These are phyloP conservation scores for Pipistrellus pygmaeus DNA, from an alignment of 2,797 vertebrate genomes.

Conservation along the genomic window DNA sequence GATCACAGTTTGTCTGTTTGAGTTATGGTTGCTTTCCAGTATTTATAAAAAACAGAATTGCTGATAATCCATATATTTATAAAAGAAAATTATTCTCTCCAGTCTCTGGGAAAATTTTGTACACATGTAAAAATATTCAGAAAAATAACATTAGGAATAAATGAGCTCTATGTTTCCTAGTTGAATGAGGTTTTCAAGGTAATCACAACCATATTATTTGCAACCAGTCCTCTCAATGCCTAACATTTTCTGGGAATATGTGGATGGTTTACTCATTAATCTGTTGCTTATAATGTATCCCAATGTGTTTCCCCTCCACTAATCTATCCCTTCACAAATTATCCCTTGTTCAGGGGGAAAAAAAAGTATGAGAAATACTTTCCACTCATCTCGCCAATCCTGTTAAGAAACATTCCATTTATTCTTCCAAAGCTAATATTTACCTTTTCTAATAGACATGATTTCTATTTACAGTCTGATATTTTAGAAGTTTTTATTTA, in stretches of 20 bases:
- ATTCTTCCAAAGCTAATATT: conserved; percentile 85
- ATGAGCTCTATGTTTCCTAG: conserved; percentile 84
- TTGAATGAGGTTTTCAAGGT: conserved; percentile 83
- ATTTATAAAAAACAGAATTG: conserved; percentile 18
- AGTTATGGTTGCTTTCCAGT: conserved; percentile 42
- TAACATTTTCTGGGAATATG: conserved; percentile 79
- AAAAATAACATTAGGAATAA: conserved; percentile 82
- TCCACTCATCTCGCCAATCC: conserved; percentile 85
- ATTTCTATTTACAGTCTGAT: conserved; percentile 73
- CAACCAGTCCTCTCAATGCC: conserved; percentile 79
- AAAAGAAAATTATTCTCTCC: conserved; percentile 63
- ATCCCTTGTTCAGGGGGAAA: conserved; percentile 76
- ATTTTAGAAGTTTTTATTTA: conserved; percentile 78
- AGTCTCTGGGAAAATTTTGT: conserved; percentile 72
- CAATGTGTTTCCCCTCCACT: conserved; percentile 82
- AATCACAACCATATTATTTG: conserved; percentile 84
- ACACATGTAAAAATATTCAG: conserved; percentile 82
- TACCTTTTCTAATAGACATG: conserved; percentile 79
- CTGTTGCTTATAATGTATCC: conserved; percentile 84
- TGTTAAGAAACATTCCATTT: conserved; percentile 85
- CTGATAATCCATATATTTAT: conserved; percentile 56
- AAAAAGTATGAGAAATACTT: conserved; percentile 82
- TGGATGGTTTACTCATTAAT: conserved; percentile 85
- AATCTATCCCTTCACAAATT: conserved; percentile 86
- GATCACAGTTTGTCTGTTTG: conserved; percentile 14